These are phyloP conservation scores for Hirtodrosophila cameraria DNA, from an alignment of 2,888 invertebrate genomes.

Conservation along the genomic window DNA sequence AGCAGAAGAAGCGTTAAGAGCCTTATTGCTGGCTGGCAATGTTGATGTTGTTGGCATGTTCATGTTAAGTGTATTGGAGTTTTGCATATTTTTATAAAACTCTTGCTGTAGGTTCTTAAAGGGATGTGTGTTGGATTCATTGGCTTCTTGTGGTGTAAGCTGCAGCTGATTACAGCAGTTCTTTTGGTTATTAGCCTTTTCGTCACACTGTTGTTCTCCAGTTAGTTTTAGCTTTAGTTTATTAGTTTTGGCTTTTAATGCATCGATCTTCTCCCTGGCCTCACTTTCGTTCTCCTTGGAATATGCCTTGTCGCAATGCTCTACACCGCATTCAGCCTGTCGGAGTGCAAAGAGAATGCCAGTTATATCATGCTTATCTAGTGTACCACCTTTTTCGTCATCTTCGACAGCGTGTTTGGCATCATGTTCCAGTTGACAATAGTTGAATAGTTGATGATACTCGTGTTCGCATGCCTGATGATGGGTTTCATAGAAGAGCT, in stretches of 20 bases:
- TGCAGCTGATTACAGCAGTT: too few relatives aligned
- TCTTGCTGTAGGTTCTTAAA: too few relatives aligned
- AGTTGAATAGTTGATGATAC: too few relatives aligned
- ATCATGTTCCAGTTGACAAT: not conserved
- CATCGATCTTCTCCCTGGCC: constrained; percentile 14
- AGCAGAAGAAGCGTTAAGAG: too few relatives aligned
- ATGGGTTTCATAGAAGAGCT: constrained; percentile 2
- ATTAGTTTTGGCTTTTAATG: not conserved
- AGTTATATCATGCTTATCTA: constrained; percentile 12
- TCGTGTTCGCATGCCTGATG: constrained; percentile 12
- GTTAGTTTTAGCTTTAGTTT: constrained; percentile 23
- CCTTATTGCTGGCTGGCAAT: too few relatives aligned
- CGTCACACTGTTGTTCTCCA: too few relatives aligned
- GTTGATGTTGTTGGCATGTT: too few relatives aligned
- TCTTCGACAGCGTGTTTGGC: not conserved
- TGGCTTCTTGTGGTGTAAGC: too few relatives aligned
- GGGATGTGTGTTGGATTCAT: too few relatives aligned
- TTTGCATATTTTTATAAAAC: too few relatives aligned
- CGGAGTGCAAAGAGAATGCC: constrained; percentile 13
- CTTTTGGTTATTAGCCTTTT: too few relatives aligned
- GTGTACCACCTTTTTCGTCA: accelerated
- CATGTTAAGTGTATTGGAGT: too few relatives aligned
- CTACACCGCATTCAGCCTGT: constrained; percentile 19
- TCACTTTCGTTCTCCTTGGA: constrained; percentile 1
- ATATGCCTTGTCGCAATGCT: constrained; percentile 15